phyloP scores from a whole-genome alignment of 2,797 vertebrate species.

The Coccyzus lansbergi region DNA sequence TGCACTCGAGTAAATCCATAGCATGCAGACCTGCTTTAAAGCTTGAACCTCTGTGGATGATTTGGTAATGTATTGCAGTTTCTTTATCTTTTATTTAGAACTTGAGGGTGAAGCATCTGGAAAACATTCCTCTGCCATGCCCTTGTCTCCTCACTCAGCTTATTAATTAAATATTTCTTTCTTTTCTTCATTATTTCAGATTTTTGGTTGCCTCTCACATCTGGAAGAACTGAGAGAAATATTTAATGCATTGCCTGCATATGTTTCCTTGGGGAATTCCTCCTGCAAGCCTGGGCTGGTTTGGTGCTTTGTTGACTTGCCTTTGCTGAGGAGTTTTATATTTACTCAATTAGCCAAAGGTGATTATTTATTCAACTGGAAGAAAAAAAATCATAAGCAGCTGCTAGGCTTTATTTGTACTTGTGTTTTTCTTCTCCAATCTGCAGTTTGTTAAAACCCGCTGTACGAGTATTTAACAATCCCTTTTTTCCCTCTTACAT shows the following conservation, averaged over 20 bases:
- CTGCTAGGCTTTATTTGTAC: slow-evolving; percentile 14
- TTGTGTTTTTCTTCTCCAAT: neutral
- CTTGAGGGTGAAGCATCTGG: neutral
- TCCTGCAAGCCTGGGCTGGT: neutral
- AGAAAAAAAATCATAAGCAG: slow-evolving; percentile 3
- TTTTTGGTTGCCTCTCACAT: slow-evolving; percentile 42
- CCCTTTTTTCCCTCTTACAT: neutral
- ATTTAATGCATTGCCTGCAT: slow-evolving; percentile 62
- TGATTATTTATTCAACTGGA: slow-evolving; percentile 41
- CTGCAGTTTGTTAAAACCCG: slow-evolving; percentile 15
- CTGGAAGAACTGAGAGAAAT: slow-evolving; percentile 27
- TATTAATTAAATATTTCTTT: slow-evolving; percentile 70
- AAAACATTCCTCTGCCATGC: slow-evolving; percentile 19
- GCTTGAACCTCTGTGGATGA: neutral
- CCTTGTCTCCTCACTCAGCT: neutral
- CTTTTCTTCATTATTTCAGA: slow-evolving; percentile 10
- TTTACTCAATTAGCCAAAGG: neutral
- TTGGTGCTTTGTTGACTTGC: neutral
- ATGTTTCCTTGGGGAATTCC: slow-evolving; percentile 53
- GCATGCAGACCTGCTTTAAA: neutral
- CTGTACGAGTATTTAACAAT: slow-evolving; percentile 62
- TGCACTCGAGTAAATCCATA: neutral
- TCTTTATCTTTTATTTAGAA: slow-evolving; percentile 47
- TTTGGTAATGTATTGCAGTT: neutral
- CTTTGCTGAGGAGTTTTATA: slow-evolving; percentile 3